These are phyloP conservation scores for Peromyscus aztecus DNA, from an alignment of 2,797 vertebrate genomes.

Conservation along the genomic window DNA sequence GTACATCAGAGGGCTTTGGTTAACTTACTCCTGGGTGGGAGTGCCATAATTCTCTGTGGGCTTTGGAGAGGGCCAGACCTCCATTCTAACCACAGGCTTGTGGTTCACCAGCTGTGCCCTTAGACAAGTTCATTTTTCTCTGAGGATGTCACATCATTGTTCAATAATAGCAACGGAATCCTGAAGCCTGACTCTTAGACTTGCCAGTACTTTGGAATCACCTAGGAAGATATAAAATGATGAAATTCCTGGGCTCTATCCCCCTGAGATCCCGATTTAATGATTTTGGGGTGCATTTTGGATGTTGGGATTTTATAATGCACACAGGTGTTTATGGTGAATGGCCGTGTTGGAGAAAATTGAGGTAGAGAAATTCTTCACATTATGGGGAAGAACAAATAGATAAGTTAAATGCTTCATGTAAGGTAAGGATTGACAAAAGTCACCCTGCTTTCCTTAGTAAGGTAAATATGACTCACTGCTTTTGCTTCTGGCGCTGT, in stretches of 20 bases:
- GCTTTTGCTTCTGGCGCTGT: conserved; percentile 40
- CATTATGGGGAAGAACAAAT: conserved; percentile 48
- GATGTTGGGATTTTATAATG: conserved; percentile 2
- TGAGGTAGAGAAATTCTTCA: conserved; percentile 37
- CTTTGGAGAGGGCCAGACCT: conserved; percentile 3
- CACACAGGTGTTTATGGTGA: conserved; percentile 25
- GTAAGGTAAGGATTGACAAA: not conserved
- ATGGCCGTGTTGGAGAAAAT: conserved; percentile 48
- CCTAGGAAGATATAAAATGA: conserved; percentile 50
- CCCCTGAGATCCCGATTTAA: not conserved
- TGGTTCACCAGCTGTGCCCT: conserved; percentile 33
- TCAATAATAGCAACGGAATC: conserved; percentile 12
- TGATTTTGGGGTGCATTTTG: conserved; percentile 26
- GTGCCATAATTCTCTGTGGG: not conserved
- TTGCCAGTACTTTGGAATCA: conserved; percentile 5
- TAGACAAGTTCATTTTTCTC: conserved; percentile 50
- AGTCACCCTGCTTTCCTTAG: conserved; percentile 31
- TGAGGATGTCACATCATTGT: conserved; percentile 27
- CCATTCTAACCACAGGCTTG: not conserved
- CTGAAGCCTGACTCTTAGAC: conserved; percentile 39
- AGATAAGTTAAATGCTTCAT: not conserved
- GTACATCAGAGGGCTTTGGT: not conserved
- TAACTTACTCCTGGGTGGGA: not conserved
- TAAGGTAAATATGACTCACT: conserved; percentile 18
- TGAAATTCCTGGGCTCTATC: not conserved